These are phyloP conservation scores for Opisthograptis luteolata DNA, from an alignment of 2,888 invertebrate species.

Conservation along the genomic window DNA sequence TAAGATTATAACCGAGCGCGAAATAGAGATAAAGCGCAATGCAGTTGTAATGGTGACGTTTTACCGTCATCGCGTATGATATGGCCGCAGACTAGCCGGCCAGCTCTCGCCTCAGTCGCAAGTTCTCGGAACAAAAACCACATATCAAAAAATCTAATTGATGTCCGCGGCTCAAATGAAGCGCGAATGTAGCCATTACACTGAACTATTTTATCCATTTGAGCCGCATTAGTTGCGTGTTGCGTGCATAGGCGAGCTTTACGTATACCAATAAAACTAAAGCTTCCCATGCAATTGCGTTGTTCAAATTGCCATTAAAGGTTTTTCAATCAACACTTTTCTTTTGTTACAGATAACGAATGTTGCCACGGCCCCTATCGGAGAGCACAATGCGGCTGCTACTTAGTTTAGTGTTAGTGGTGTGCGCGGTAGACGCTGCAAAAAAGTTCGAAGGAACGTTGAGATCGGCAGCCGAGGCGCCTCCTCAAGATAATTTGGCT, in stretches of 20 bases:
- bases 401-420: conserved; percentile 74
- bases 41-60: conserved; percentile 32
- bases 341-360: conserved; percentile 79
- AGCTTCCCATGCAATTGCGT: conserved; percentile 63
- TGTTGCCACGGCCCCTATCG: conserved; percentile 73
- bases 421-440: conserved; percentile 73
- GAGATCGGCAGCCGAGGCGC: conserved; percentile 77
- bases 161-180: conserved; percentile 34
- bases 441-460: conserved; percentile 79
- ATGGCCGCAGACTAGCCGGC: conserved; percentile 40
- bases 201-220: conserved; percentile 48
- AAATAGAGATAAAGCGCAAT: conserved; percentile 39
- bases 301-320: conserved; percentile 55
- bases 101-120: conserved; percentile 42
- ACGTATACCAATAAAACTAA: conserved; percentile 50
- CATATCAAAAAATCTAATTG: conserved; percentile 15
- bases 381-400: conserved; percentile 75
- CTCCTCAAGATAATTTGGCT: conserved; percentile 77
- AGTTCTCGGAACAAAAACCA: conserved; percentile 29
- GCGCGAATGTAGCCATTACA: conserved; percentile 48
- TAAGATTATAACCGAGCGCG: conserved; percentile 29
- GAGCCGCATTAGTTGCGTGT: conserved; percentile 53
- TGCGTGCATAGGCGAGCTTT: conserved; percentile 58
- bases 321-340: conserved; percentile 61
- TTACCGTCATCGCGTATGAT: conserved; percentile 34